Evolutionary conservation across 2,113 vertebrate species (phyloP), one percentile per base, ranked within the genome.

Genomic region (Empidonax alnorum): DNA sequence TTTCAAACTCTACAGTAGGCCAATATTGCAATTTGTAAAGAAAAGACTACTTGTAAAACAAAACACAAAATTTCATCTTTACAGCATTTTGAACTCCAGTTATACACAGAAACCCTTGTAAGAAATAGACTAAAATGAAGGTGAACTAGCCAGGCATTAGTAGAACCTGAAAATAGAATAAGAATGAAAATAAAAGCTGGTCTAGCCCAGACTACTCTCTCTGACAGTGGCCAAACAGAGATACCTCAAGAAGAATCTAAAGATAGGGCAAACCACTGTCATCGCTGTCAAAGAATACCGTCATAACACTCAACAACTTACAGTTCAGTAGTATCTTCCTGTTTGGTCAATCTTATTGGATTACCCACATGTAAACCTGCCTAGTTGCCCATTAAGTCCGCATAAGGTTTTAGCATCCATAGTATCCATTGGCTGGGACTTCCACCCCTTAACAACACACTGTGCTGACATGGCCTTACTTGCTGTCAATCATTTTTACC

Each of bases 351-450:
- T 47, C 56, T 71, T 44, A 33, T 25, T n/a, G 35, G 33, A 89
- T 75, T 78, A 87, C 39, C 49, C 50, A 33, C 24, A 71, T 6
- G 18, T 22, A 62, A 81, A 72, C 6, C 35, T 78, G 33, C 14
- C 68, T 20, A 42, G 35, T 1, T 84, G 12, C 14, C 44, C 14
- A 4, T 41, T 75, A 69, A 66, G 18, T n/a, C 25, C 25, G n/a
- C 4, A 16, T 17, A 39, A 71, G 17, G 5, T 76, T 71, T 31
- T 4, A 52, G 11, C 2, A 6, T 9, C 31, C 7, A 3, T 1
- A 53, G 20, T 4, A 37, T 11, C 21, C 19, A 19, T 19, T 3
- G 12, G 41, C 14, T 33, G 80, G 24, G 7, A 66, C 22, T 90
- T 63, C n/a, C 37, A 81, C 7, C 28, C 22, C 59, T 35, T 56